Conservation (phyloP, 2,797 vertebrate species). For the Chlorospingus flavigularis region DNA sequence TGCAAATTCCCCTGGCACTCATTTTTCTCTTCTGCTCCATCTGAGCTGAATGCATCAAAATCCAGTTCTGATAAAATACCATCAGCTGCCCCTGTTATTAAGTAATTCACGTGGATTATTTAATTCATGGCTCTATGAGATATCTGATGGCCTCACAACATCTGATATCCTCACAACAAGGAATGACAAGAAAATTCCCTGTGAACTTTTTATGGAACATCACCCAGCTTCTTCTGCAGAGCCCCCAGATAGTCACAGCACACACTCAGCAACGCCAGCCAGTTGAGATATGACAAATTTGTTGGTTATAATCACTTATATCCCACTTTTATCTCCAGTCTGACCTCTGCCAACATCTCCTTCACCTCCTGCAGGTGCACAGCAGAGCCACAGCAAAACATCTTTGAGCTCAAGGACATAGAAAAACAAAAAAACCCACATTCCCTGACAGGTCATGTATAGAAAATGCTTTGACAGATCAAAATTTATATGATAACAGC, state of each 20-base stretch:
- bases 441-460: background rate
- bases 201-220: accelerated
- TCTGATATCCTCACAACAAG: background rate
- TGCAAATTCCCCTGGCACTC: background rate
- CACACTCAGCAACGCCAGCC: background rate
- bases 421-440: background rate
- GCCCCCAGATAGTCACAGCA: background rate
- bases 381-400: background rate
- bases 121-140: background rate
- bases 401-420: background rate
- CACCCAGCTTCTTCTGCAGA: background rate
- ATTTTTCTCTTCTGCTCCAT: background rate
- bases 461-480: background rate
- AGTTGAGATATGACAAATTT: accelerated
- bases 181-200: background rate
- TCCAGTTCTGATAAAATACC: background rate
- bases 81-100: accelerated
- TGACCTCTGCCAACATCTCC: background rate
- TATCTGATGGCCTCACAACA: background rate
- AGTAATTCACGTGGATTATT: background rate
- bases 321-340: background rate
- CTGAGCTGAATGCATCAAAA: background rate
- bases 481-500: background rate
- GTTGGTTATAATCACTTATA: background rate
- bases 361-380: background rate